A percentile compares a stretch with the other conserved stretches of the same genome.
Conservation (phyloP, 2,113 vertebrate species). For the Myrmecophaga tridactyla region DNA sequence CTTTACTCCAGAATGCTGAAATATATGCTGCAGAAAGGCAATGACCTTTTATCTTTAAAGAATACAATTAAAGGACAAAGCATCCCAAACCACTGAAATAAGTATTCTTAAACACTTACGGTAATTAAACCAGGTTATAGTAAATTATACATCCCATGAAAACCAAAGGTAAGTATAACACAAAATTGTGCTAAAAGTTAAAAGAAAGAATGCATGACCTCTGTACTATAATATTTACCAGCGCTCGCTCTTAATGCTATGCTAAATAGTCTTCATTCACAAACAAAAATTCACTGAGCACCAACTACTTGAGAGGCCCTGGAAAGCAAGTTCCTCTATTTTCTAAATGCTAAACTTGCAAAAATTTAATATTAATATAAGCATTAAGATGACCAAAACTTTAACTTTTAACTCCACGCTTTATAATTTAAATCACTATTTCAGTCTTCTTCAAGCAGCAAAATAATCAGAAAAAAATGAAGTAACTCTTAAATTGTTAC, state of each 20-base stretch:
- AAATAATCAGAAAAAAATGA: not conserved
- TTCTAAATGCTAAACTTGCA: not conserved
- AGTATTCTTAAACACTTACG: not conserved
- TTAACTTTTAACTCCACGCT: not conserved
- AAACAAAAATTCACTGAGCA: not conserved
- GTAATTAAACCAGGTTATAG: not conserved
- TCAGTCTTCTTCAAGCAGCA: slow-evolving; percentile 4
- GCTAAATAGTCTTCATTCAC: not conserved
- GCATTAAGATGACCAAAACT: slow-evolving; percentile 8
- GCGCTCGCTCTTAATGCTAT: not conserved
- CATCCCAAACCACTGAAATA: not conserved
- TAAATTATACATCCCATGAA: not conserved
- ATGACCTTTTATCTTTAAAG: not conserved
- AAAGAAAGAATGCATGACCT: not conserved
- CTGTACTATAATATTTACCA: not conserved
- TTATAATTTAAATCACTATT: slow-evolving; percentile 34
- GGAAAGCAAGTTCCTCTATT: not conserved
- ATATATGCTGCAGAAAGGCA: slow-evolving; percentile 10
- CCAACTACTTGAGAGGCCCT: not conserved
- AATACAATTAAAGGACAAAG: slow-evolving; percentile 20
- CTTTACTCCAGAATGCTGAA: slow-evolving; percentile 4
- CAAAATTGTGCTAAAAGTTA: not conserved
- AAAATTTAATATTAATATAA: slow-evolving; percentile 18
- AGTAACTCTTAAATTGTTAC: not conserved
- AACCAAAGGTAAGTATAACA: not conserved